Conservation (phyloP, 2,797 vertebrate species). For the Petrocephalus schoutedeni region DNA sequence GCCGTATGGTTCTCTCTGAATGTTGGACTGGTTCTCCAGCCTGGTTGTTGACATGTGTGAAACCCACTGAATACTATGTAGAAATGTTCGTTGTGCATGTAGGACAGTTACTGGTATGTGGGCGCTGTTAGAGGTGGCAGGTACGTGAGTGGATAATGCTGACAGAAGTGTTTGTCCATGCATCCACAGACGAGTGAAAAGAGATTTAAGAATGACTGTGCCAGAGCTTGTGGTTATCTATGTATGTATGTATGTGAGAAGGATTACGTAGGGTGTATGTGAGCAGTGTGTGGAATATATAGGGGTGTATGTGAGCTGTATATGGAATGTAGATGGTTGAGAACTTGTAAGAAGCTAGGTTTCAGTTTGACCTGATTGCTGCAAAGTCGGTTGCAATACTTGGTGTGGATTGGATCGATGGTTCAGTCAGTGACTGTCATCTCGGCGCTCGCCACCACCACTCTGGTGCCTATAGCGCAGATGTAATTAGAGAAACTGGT, state of each 20-base stretch:
- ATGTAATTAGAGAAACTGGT: background rate
- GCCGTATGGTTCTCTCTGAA: background rate
- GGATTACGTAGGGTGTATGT: no score
- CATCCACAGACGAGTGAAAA: background rate
- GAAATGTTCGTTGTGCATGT: background rate
- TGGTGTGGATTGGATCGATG: background rate
- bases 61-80: background rate
- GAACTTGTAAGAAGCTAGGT: background rate
- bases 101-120: background rate
- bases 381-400: slow-evolving; percentile 1
- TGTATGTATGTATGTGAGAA: background rate
- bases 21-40: background rate
- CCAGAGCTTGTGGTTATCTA: background rate
- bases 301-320: no score
- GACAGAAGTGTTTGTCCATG: background rate
- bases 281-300: no score
- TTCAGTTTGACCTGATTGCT: slow-evolving; percentile 1
- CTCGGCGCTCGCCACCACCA: background rate
- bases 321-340: background rate
- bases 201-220: background rate
- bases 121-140: background rate
- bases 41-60: background rate
- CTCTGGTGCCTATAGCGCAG: background rate
- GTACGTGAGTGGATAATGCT: background rate
- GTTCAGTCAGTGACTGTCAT: background rate